phyloP scores from a whole-genome alignment of 37 sponge, comb jelly and placozoan species.

The Aphrocallistes beatrix region DNA sequence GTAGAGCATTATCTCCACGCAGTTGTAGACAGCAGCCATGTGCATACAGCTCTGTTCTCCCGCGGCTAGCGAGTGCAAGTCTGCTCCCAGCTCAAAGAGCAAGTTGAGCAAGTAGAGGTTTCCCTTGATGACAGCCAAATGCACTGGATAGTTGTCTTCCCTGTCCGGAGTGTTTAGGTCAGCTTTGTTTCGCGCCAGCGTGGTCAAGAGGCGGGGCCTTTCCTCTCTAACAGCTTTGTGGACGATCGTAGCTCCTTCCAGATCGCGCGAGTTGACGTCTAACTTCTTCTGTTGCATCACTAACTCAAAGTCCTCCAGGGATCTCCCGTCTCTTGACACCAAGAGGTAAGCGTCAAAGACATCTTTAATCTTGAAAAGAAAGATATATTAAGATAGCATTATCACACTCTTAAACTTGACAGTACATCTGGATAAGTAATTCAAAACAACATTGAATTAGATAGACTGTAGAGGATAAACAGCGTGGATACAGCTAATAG shows the following conservation, averaged over 20 bases:
- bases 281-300: background rate
- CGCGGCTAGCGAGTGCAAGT: background rate
- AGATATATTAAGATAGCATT: too few species aligned
- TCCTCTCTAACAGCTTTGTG: background rate
- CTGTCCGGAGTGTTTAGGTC: background rate
- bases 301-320: background rate
- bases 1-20: background rate
- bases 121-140: background rate
- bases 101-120: slow-evolving; percentile 10
- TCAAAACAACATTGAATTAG: background rate
- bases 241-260: background rate
- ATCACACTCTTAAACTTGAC: too few species aligned
- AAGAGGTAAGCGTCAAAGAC: background rate
- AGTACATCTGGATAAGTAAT: too few species aligned
- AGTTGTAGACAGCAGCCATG: background rate
- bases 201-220: background rate
- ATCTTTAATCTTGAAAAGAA: background rate
- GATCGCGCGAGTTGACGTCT: background rate
- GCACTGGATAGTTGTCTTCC: background rate
- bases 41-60: slow-evolving; percentile 13
- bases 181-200: background rate
- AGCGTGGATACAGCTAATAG: background rate
- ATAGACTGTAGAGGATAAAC: background rate
- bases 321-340: background rate
- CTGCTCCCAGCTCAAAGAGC: slow-evolving; percentile 7